phyloP scores from a whole-genome alignment of 2,113 vertebrate genomes.

The Pteruthius melanotis region DNA sequence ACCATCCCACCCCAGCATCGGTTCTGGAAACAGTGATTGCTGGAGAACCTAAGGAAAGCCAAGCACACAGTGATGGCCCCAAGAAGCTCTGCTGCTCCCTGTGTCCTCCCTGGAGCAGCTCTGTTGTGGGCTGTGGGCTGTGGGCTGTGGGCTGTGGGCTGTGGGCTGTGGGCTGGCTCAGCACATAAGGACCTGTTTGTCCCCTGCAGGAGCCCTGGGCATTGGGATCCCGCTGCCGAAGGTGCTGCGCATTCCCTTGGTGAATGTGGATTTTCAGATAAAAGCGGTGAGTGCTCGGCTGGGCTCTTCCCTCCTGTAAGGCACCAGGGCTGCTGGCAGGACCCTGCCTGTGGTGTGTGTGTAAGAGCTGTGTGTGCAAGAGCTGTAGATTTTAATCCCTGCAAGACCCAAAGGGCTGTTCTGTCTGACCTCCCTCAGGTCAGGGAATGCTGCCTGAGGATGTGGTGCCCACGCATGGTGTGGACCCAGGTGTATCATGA shows the following conservation, averaged over 20 bases:
- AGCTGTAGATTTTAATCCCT: background rate
- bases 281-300: background rate
- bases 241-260: background rate
- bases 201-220: background rate
- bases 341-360: background rate
- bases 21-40: background rate
- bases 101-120: background rate
- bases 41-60: background rate
- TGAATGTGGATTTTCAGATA: background rate
- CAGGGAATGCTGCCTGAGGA: background rate
- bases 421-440: background rate
- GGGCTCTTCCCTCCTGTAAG: background rate
- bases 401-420: background rate
- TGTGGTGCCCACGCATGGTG: rapidly evolving
- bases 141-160: rapidly evolving
- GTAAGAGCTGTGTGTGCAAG: background rate
- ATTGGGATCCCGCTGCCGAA: background rate
- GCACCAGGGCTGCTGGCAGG: background rate
- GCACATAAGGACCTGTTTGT: background rate
- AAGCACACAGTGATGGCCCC: rapidly evolving
- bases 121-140: rapidly evolving
- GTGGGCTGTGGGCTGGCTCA: rapidly evolving
- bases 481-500: rapidly evolving
- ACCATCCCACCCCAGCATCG: background rate
- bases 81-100: background rate